Evolutionary conservation across 2,113 vertebrate genomes (phyloP), one percentile per base, ranked within the genome.

Genomic region (Eira barbara): DNA sequence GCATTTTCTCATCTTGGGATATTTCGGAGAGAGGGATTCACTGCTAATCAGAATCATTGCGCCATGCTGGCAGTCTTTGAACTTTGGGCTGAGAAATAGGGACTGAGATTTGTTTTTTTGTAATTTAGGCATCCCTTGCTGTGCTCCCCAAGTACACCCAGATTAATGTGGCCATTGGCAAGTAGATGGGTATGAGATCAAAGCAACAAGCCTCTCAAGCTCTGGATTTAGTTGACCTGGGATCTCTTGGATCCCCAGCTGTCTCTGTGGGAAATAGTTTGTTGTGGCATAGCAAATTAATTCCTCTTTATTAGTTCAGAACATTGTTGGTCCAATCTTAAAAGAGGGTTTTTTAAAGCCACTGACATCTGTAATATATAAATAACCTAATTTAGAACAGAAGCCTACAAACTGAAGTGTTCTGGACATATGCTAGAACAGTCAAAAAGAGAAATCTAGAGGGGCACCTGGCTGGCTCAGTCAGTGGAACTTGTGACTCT

Each of bases 41-140:
- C 49, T 93, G 39, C 71, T 91, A 69, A 80, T 89, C 80, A 80
- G n/a, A 96, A 96, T 65, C n/a, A 92, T 67, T 90, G 29, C 8
- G 36, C 25, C 71, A 18, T 95, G 27, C 27, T 57, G n/a, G 57
- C 83, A 67, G 95, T 97, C 69, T 95, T 94, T 95, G 42, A 96
- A 95, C 61, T 91, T 79, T 73, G 11, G 13, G 5, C 45, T 92
- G 78, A 97, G n/a, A 94, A 74, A 94, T 91, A 95, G 42, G 52
- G 67, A 83, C 85, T 1, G 36, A 55, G 67, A 55, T 96, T 86
- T 94, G 4, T 67, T 55, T 92, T 92, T 98, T 78, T 83, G 21
- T 73, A 93, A 74, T 47, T 80, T 6, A 42, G 6, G 18, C 61
- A 80, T 57, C 79, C 42, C 94, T 97, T 92, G 21, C n/a, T 74